A percentile compares a stretch with the other conserved stretches of the same genome.
Conservation (phyloP, 92 coral and sea anemone genomes). For the Chrysogorgia sp. region DNA sequence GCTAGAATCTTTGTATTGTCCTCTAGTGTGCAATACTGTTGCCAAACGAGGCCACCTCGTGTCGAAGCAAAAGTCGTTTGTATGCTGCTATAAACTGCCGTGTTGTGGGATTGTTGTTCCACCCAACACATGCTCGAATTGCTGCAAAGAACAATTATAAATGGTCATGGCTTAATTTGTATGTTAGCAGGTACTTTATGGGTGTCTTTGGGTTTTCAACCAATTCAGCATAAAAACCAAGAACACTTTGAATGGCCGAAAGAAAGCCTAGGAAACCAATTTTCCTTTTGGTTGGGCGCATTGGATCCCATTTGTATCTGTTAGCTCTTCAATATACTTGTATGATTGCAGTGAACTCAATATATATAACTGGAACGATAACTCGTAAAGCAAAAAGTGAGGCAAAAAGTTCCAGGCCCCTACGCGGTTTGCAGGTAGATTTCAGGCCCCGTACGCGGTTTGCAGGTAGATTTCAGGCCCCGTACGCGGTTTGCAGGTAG, state of each 20-base stretch:
- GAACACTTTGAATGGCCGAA: background rate
- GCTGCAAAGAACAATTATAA: slow-evolving; percentile 18
- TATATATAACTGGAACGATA: too few species aligned
- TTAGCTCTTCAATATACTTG: slow-evolving; percentile 1
- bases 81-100: slow-evolving; percentile 15
- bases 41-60: too few species aligned
- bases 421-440: too few species aligned
- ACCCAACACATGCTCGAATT: slow-evolving; percentile 15
- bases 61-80: slow-evolving; percentile 4
- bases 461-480: too few species aligned
- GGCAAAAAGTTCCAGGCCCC: too few species aligned
- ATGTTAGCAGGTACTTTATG: slow-evolving; percentile 7
- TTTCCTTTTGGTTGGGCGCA: background rate
- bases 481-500: too few species aligned
- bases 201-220: background rate
- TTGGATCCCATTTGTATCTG: slow-evolving; percentile 2
- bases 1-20: too few species aligned
- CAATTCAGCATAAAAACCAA: background rate
- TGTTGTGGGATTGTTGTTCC: slow-evolving; percentile 21
- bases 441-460: too few species aligned
- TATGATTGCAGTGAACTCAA: too few species aligned
- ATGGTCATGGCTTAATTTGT: slow-evolving; percentile 33
- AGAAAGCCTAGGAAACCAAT: slow-evolving; percentile 32
- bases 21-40: too few species aligned
- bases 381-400: too few species aligned